Evolutionary conservation across 2,113 vertebrate genomes (phyloP), one percentile per base, ranked within the genome.

Genomic region (Heterochromis multidens): DNA sequence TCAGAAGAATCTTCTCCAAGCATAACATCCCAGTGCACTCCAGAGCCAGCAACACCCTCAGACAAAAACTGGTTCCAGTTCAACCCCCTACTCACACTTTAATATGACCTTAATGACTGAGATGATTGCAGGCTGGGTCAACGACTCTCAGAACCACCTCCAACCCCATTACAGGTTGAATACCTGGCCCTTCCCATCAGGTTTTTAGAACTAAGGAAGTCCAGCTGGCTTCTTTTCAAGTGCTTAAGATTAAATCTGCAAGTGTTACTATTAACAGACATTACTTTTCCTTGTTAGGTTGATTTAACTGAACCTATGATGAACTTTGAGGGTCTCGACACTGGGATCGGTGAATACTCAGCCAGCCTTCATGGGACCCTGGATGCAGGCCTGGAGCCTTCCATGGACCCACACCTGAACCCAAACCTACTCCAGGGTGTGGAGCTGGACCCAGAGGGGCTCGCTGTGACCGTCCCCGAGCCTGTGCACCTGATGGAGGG

Each of bases 401-500:
- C 96, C 2, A 90, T 99, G 96, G 98, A 99, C 90, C 96, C 97
- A 0, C 96, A 97, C 33, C 96, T 99, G 9, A 97, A 97, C 91
- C 96, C 97, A 29, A 95, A 31, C 79, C 80, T 99, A 25, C 94
- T 99, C 79, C 98, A 97, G 93, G 96, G 96, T 61, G 98, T 99
- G 92, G 98, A 99, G 90, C 93, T 99, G 23, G 97, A 98, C 49
- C 92, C 97, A 0, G 98, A 99, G 29, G 96, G 96, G 0, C 95
- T 98, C 82, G 79, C 96, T 0, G 86, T 97, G 82, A 95, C 98
- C 1, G 97, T 97, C 2, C 85, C 97, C 0, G 98, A 99, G 11
- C 89, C 97, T 0, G 97, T 99, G 87, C 98, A 97, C 74, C 96
- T 99, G n/a, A 91, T 99, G 96, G 98, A 99, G 94, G 99, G 98